Base-by-base conservation (phyloP, 1,140 invertebrate genomes). In the Drosophila dunni region DNA sequence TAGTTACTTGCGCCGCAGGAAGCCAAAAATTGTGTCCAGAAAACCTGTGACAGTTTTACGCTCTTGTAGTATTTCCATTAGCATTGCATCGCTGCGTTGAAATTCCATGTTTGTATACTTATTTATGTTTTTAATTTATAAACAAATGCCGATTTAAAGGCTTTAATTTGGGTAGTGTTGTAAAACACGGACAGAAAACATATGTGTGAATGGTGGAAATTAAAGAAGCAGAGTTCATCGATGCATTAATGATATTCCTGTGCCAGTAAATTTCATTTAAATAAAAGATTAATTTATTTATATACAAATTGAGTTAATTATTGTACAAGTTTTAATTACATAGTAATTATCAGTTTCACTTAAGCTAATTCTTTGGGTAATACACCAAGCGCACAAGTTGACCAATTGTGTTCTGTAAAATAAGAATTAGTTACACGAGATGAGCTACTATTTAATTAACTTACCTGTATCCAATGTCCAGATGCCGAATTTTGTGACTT, bases 1-100 rank as follows among this genome's bases (percentile, higher is more conserved):
- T n/a, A 7, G 10, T 81, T 93, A 95, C 94, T 94, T 94, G 90
- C 94, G 92, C 10, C 93, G 93, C 54, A 96, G 89, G 92, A 96
- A 96, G 15, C 95, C 95, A 84, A 96, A 96, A 73, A 96, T 93
- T 10, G 94, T 90, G 62, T 95, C 94, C 9, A 96, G 83, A 88
- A 96, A 96, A 24, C 93, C 94, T 5, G 93, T 92, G 17, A 95
- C 92, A 3, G 94, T 94, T 78, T 94, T 95, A 33, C 95, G 94
- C 63, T 95, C 72, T 42, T 82, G 58, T 10, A 91, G 74, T 36
- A 92, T 82, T 66, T 91, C 85, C 79, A 90, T 82, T 8, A 92
- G 69, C 53, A 92, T 91, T n/a, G 76, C 78, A 76, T 92, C 91
- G 44, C 58, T 76, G 8, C 85, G 75, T 61, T 79, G 65, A 20